Conservation (phyloP, 2,888 invertebrate species). For the Limulus polyphemus region DNA sequence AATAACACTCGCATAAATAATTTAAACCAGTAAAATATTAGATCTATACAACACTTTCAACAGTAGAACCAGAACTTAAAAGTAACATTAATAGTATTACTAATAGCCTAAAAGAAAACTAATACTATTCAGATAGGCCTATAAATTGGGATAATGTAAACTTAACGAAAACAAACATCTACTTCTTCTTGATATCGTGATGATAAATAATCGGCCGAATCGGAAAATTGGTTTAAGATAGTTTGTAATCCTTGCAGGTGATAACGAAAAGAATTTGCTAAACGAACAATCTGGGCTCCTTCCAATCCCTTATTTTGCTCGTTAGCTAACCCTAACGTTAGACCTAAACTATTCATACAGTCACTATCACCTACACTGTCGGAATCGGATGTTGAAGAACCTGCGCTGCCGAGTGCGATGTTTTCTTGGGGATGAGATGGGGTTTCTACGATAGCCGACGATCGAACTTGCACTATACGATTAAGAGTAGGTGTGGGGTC, state of each 20-base stretch:
- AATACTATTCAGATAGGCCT: no score
- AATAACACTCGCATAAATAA: no score
- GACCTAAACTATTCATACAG: constrained; percentile 22
- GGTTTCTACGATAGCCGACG: no score
- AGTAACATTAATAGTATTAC: no score
- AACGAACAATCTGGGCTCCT: constrained; percentile 28
- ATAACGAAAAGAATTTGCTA: constrained; percentile 34
- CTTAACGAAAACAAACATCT: not conserved
- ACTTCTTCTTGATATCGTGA: constrained; percentile 35
- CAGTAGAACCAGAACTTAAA: no score
- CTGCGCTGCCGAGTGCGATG: constrained; percentile 26
- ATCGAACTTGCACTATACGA: constrained; percentile 24
- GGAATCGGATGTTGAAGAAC: constrained; percentile 25
- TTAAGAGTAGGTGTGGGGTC: constrained; percentile 11
- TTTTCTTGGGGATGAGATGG: constrained; percentile 2
- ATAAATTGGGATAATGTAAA: no score
- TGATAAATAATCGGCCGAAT: constrained; percentile 35
- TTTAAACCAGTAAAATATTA: no score
- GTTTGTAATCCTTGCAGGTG: constrained; percentile 35
- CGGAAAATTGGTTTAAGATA: constrained; percentile 35
- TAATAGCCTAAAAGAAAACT: no score
- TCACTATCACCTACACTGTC: constrained; percentile 25
- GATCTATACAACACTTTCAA: no score
- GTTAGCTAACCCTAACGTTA: not conserved
- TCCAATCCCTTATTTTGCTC: constrained; percentile 20